Conservation (phyloP, 2,888 invertebrate genomes). For the Drosophila setosimentum region DNA sequence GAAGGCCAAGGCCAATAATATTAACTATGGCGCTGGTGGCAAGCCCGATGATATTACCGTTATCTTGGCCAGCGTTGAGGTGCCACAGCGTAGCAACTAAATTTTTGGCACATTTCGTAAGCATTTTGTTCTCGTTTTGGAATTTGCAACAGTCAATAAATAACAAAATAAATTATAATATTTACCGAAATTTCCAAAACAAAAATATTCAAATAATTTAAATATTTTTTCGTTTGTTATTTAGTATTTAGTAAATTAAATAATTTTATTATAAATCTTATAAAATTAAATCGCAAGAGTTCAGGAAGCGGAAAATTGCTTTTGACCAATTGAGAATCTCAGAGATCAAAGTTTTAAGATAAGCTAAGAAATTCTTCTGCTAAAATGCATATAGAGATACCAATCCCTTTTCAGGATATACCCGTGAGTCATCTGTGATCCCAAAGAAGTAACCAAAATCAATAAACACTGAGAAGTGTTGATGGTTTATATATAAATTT, state of each 20-base stretch:
- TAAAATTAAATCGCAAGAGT: background rate
- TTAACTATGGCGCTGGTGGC: conserved; percentile 40
- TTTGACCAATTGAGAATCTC: too few relatives aligned
- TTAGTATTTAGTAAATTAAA: too few relatives aligned
- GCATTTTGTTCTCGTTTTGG: background rate
- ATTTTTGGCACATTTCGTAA: background rate
- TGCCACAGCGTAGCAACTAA: background rate
- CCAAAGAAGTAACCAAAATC: background rate
- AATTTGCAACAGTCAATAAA: background rate
- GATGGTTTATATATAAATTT: background rate
- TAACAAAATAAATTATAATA: background rate
- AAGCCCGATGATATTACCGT: conserved; percentile 71
- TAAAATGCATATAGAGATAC: background rate
- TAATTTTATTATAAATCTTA: background rate
- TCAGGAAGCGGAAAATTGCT: background rate
- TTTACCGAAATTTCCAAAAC: too few relatives aligned
- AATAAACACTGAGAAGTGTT: too few relatives aligned
- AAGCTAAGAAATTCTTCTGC: background rate
- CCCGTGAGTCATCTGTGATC: background rate
- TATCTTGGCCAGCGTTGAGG: conserved; percentile 60
- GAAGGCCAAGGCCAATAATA: conserved; percentile 45
- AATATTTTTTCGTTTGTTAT: too few relatives aligned
- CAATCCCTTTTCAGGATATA: background rate
- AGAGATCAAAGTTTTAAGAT: background rate
- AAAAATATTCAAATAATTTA: background rate